Evolutionary conservation across 2,888 invertebrate species (phyloP), one percentile per base, ranked within the genome.

Genomic region (Penaeus monodon): DNA sequence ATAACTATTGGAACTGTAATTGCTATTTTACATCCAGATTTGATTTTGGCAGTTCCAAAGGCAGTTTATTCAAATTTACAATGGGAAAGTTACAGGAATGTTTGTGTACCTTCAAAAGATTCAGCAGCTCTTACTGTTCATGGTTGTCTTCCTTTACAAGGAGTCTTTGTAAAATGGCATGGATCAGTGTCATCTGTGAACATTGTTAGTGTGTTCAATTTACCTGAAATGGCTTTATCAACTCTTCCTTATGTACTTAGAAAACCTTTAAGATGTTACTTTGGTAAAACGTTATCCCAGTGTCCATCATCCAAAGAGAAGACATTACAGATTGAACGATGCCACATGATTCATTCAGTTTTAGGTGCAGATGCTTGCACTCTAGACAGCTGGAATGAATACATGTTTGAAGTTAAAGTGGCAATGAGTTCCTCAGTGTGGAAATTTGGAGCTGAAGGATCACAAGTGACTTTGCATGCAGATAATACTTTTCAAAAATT

Each of bases 21-120:
- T 22, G 22, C 12, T 57, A 44, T 73, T 22, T 57, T 87, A 29
- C 79, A 64, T 29, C 63, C 73, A 29, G 78, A 29, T n/a, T 27
- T 66, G 12, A 70, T 82, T 44, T 57, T 70, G 17, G 49, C 27
- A 33, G 44, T 70, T 57, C 73, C 82, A 70, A 17, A 49, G 2
- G 12, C 29, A 27, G n/a, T 57, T 24, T 49, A 81, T 64, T 82
- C 86, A 7, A 33, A n/a, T 14, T 73, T 86, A 17, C 68, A 77
- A 20, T 86, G 86, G 86, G 86, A 81, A 12, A 82, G 22, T 68
- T 86, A 76, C 78, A 86, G 78, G 44, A 86, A 86, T 64, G 78
- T 82, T 10, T 86, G 86, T 68, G 29, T 74, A 33, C 81, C 85
- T 2, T 66, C 77, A 4, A 86, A 82, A 63, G 78, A 84, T 65